These are phyloP conservation scores for Pyralis farinalis DNA, from an alignment of 2,888 invertebrate genomes.

Conservation along the genomic window DNA sequence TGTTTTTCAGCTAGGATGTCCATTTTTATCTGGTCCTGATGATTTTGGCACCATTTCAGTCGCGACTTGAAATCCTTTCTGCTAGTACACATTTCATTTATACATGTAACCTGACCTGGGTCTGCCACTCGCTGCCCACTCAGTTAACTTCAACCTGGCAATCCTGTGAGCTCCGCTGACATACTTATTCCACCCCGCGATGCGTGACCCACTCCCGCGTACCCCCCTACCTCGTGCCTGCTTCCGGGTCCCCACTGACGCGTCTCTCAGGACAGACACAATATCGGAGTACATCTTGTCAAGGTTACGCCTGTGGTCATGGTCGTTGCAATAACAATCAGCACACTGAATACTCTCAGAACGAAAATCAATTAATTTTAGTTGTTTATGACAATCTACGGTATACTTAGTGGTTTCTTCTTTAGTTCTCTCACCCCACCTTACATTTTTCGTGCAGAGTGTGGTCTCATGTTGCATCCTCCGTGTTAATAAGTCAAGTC, in stretches of 20 bases:
- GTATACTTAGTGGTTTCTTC: conserved; percentile 1
- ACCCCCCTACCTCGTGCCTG: conserved; percentile 5
- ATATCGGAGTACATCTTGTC: conserved; percentile 12
- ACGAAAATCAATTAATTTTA: conserved; percentile 9
- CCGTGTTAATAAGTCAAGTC: conserved; percentile 14
- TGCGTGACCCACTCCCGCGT: background rate
- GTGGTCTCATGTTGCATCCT: conserved; percentile 1
- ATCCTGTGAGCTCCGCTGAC: conserved; percentile 5
- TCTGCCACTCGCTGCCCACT: conserved; percentile 7
- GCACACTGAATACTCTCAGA: conserved; percentile 7
- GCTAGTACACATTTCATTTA: conserved; percentile 6
- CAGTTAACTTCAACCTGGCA: conserved; percentile 1
- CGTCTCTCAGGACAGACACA: conserved; percentile 10
- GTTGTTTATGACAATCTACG: conserved; percentile 6
- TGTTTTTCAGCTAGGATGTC: too few relatives aligned
- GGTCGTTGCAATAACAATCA: conserved; percentile 9
- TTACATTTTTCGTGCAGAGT: background rate
- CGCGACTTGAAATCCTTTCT: conserved; percentile 8
- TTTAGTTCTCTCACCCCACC: conserved; percentile 7
- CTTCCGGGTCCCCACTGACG: background rate
- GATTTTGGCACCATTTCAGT: too few relatives aligned
- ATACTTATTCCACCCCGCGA: conserved; percentile 4
- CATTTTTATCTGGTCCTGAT: too few relatives aligned
- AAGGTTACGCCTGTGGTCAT: conserved; percentile 6
- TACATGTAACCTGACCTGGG: conserved; percentile 2